phyloP scores from a whole-genome alignment of 2,113 vertebrate genomes.

The Eidolon helvum region DNA sequence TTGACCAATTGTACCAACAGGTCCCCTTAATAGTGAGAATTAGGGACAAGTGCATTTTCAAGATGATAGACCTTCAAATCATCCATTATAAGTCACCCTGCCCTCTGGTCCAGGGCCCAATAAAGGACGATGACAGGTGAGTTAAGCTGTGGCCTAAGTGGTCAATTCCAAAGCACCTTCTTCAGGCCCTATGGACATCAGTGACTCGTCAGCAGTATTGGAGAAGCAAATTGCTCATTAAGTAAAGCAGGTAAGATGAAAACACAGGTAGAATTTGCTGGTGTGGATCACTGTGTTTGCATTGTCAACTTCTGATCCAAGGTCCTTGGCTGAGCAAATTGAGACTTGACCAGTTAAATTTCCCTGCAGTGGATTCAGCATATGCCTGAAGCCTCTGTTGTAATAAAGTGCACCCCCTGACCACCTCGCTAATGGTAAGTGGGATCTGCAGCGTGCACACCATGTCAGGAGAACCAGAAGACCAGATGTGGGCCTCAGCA shows the following conservation, averaged over 20 bases:
- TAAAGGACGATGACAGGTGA: not conserved
- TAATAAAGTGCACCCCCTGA: not conserved
- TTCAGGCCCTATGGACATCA: too few relatives aligned
- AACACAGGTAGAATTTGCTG: not conserved
- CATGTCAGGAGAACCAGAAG: not conserved
- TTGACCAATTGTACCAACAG: not conserved
- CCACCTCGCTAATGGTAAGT: not conserved
- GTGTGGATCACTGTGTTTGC: not conserved
- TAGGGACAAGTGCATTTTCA: not conserved
- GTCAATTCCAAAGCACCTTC: not conserved
- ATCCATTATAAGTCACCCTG: not conserved
- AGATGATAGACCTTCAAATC: not conserved
- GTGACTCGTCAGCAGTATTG: not conserved
- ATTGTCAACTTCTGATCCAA: not conserved
- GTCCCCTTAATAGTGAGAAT: not conserved
- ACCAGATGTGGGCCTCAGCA: not conserved
- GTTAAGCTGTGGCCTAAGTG: not conserved
- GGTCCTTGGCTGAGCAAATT: not conserved
- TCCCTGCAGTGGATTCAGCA: not conserved
- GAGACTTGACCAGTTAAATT: not conserved
- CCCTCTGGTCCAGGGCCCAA: not conserved
- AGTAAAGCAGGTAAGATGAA: not conserved
- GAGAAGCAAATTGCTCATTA: not conserved
- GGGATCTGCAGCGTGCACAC: not conserved
- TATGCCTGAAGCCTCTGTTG: not conserved